Conservation (phyloP, 2,797 vertebrate genomes). For the Zenarchopterus dispar region DNA sequence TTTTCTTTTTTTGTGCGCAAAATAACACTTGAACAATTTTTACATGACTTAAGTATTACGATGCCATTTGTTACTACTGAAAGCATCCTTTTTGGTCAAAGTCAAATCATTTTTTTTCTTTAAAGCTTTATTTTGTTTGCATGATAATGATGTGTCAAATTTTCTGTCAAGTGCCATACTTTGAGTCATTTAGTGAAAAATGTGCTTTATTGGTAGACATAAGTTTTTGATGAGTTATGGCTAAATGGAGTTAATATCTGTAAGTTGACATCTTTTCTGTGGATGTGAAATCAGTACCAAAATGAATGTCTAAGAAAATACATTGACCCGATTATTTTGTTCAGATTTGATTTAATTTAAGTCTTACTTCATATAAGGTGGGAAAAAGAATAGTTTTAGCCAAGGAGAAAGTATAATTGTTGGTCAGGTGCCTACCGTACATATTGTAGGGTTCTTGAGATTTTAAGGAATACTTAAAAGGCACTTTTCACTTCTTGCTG, state of each 20-base stretch:
- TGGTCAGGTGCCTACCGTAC: constrained; percentile 28
- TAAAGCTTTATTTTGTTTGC: constrained; percentile 81
- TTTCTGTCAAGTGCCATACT: constrained; percentile 85
- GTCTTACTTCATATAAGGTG: constrained; percentile 32
- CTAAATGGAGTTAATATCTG: constrained; percentile 51
- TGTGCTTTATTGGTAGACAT: constrained; percentile 72
- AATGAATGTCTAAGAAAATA: constrained; percentile 72
- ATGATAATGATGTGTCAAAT: constrained; percentile 82
- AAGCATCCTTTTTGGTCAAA: constrained; percentile 75
- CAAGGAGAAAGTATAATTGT: constrained; percentile 13
- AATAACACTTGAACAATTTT: constrained; percentile 93
- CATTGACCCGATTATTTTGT: constrained; percentile 30
- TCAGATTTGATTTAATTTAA: constrained; percentile 37
- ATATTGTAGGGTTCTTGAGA: constrained; percentile 26
- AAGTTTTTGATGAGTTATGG: constrained; percentile 48
- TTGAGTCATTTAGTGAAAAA: constrained; percentile 75
- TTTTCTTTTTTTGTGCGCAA: constrained; percentile 64
- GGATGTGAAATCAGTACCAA: constrained; percentile 77
- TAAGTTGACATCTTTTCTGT: constrained; percentile 56
- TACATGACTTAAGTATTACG: constrained; percentile 86
- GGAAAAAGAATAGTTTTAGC: constrained; percentile 10
- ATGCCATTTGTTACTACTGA: constrained; percentile 94
- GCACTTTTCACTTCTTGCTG: constrained; percentile 73
- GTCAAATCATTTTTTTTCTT: constrained; percentile 65
- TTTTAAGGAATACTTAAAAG: constrained; percentile 57